These are phyloP conservation scores for Nerophis ophidion DNA, from an alignment of 2,113 vertebrate genomes.

Conservation along the genomic window DNA sequence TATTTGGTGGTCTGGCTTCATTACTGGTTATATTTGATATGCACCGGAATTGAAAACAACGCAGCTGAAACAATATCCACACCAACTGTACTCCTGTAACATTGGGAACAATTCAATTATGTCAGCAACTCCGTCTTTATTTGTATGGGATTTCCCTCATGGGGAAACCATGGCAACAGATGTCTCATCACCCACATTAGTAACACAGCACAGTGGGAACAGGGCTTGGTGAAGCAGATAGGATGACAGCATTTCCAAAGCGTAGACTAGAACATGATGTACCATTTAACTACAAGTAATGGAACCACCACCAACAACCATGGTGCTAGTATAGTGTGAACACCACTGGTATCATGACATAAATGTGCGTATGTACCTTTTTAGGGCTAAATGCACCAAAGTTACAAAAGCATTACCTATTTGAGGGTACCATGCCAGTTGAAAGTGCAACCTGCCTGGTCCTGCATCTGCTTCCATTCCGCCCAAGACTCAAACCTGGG, in stretches of 20 bases:
- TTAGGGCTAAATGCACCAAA: too few relatives aligned
- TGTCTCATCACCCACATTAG: slow-evolving; percentile 44
- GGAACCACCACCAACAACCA: too few relatives aligned
- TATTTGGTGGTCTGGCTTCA: background rate
- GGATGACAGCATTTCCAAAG: slow-evolving; percentile 24
- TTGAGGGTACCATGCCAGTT: too few relatives aligned
- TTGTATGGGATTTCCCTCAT: slow-evolving; percentile 41
- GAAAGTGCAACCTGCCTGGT: too few relatives aligned
- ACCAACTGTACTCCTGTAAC: slow-evolving; percentile 27
- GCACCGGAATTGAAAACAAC: slow-evolving; percentile 5
- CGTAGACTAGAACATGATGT: background rate
- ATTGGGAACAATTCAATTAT: slow-evolving; percentile 57
- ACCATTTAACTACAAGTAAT: background rate
- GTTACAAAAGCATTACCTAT: too few relatives aligned
- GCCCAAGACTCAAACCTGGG: too few relatives aligned
- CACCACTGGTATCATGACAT: too few relatives aligned
- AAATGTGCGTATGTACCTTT: too few relatives aligned
- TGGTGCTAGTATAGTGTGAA: too few relatives aligned
- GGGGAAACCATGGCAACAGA: slow-evolving; percentile 72
- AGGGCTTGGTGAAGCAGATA: slow-evolving; percentile 36
- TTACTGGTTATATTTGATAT: slow-evolving; percentile 12
- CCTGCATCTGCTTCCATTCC: too few relatives aligned
- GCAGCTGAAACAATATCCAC: slow-evolving; percentile 11
- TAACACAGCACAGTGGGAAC: slow-evolving; percentile 26
- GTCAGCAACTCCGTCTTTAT: slow-evolving; percentile 55